phyloP scores from a whole-genome alignment of 1,140 invertebrate genomes.

The Calosoma granatense region DNA sequence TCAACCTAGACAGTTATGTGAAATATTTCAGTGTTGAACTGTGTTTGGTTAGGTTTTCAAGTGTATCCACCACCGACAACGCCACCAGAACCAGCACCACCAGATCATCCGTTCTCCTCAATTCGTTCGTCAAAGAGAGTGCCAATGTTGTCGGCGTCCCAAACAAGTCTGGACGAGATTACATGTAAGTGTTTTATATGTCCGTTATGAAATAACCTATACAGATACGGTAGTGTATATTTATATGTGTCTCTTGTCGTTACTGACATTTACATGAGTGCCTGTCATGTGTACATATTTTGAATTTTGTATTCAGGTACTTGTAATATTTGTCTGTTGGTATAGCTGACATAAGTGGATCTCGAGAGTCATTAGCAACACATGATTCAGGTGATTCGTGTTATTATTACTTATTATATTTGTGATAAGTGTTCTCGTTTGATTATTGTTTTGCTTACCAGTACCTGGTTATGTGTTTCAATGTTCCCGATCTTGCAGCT shows the following conservation, averaged over 20 bases:
- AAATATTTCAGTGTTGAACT: not conserved
- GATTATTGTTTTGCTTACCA: conserved; percentile 15
- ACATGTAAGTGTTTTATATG: conserved; percentile 48
- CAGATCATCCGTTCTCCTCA: conserved; percentile 46
- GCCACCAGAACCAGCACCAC: conserved; percentile 70
- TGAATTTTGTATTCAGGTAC: conserved; percentile 1
- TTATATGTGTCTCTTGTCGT: no score
- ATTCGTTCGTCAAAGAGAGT: conserved; percentile 19
- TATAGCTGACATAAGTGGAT: conserved; percentile 66
- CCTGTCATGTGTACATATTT: no score
- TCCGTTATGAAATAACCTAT: conserved; percentile 6
- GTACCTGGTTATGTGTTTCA: not conserved
- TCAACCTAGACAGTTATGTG: conserved; percentile 3
- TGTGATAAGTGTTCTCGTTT: conserved; percentile 13
- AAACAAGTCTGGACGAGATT: conserved; percentile 54
- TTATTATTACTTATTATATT: conserved; percentile 15
- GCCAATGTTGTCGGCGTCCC: conserved; percentile 41
- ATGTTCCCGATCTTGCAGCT: not conserved
- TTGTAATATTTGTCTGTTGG: conserved; percentile 13
- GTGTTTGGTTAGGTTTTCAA: conserved; percentile 51
- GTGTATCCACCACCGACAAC: conserved; percentile 72
- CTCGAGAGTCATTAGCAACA: conserved; percentile 62
- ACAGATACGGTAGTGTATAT: no score
- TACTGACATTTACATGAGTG: no score
- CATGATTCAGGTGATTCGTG: conserved; percentile 60